These are phyloP conservation scores for Odontocerum albicorne DNA, from an alignment of 2,888 invertebrate genomes.

Conservation along the genomic window DNA sequence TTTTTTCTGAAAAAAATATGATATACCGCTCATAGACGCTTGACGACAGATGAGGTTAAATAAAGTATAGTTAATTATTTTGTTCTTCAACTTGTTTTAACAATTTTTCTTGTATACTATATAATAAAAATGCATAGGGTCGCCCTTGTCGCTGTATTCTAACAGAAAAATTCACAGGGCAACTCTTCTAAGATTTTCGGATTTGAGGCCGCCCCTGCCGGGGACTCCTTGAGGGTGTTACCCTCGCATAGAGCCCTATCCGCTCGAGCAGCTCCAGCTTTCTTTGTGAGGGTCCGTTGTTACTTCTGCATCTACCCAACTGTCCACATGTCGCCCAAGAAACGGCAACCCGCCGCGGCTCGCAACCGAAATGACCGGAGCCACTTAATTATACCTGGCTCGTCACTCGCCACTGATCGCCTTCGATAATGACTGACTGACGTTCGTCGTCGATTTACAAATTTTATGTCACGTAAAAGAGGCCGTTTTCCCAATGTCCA, in stretches of 20 bases:
- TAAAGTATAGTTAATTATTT: no score
- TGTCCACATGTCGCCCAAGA: conserved; percentile 3
- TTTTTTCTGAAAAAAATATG: no score
- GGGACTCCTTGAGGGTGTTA: conserved; percentile 12
- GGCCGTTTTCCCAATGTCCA: no score
- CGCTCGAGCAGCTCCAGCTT: not conserved
- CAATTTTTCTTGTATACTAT: no score
- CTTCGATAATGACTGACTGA: conserved; percentile 5
- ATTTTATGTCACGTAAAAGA: no score
- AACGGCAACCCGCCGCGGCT: conserved; percentile 2
- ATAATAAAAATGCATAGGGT: no score
- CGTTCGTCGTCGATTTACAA: not conserved
- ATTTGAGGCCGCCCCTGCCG: conserved; percentile 1
- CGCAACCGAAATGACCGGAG: conserved; percentile 7
- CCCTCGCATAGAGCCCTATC: not conserved
- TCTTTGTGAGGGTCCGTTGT: conserved; percentile 6
- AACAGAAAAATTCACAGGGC: no score
- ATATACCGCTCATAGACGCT: no score
- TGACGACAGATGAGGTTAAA: no score
- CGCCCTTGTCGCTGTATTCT: no score
- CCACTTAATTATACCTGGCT: conserved; percentile 9
- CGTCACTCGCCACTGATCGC: conserved; percentile 1
- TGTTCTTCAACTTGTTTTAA: no score
- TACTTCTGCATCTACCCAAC: conserved; percentile 14
- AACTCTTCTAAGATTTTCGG: no score